Evolutionary conservation across 92 coral and sea anemone genomes (phyloP).

Genomic region (Zoanthus sociatus): DNA sequence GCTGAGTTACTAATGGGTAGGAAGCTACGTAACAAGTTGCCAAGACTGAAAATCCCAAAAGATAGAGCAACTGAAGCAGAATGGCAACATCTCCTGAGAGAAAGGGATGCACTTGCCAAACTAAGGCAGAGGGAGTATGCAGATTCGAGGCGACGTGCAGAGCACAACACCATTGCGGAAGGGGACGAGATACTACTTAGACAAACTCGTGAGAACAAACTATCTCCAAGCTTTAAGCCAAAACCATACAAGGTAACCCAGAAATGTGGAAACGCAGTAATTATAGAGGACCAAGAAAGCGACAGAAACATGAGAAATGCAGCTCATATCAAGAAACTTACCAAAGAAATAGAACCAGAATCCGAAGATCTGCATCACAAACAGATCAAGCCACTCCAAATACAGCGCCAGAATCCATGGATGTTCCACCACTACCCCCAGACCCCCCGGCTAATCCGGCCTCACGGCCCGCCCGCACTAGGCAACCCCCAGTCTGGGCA

Average conservation of each 20-base stretch:
- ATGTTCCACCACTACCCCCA: background rate
- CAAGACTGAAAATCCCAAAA: slow-evolving; percentile 28
- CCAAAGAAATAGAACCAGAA: background rate
- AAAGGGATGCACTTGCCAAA: slow-evolving; percentile 64
- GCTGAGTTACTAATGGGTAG: slow-evolving; percentile 74
- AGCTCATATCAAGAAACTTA: slow-evolving; percentile 63
- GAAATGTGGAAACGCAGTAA: slow-evolving; percentile 62
- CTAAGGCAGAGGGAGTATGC: slow-evolving; percentile 68
- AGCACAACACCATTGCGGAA: slow-evolving; percentile 52
- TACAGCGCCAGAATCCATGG: background rate
- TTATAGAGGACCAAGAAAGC: slow-evolving; percentile 60
- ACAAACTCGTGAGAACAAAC: slow-evolving; percentile 40
- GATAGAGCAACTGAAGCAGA: slow-evolving; percentile 65
- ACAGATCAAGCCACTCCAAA: background rate
- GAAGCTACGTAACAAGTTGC: slow-evolving; percentile 69
- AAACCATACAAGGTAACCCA: slow-evolving; percentile 53
- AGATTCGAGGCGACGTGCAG: slow-evolving; percentile 57
- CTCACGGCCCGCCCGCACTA: background rate
- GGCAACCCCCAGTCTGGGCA: background rate
- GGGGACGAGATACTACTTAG: slow-evolving; percentile 68
- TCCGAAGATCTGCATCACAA: background rate
- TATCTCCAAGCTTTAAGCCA: background rate
- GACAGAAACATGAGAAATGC: slow-evolving; percentile 63
- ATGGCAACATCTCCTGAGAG: slow-evolving; percentile 61
- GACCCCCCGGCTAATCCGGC: background rate